A percentile compares a stretch with the other conserved stretches of the same genome.
Conservation (phyloP, 2,797 vertebrate genomes). For the Hyperoplus lanceolatus region DNA sequence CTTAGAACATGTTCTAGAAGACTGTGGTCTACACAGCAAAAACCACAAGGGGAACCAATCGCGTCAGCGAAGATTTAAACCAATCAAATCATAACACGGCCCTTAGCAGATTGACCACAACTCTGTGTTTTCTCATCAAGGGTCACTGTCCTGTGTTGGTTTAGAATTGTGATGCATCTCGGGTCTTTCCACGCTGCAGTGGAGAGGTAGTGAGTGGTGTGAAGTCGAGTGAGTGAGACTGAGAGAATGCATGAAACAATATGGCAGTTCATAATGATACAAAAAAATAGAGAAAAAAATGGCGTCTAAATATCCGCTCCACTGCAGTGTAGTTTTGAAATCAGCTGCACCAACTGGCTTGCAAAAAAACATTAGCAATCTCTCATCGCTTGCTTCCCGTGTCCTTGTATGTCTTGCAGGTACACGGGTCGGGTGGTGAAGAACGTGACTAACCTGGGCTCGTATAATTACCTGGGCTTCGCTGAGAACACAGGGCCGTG, state of each 20-base stretch:
- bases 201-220: conserved; percentile 9
- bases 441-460: conserved; percentile 96
- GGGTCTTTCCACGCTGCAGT: not conserved
- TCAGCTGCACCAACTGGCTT: conserved; percentile 12
- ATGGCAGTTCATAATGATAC: not conserved
- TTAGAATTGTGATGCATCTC: conserved; percentile 2
- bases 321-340: not conserved
- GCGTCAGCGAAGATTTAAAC: not conserved
- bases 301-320: not conserved
- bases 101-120: not conserved
- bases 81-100: not conserved
- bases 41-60: not conserved
- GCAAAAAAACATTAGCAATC: conserved; percentile 13
- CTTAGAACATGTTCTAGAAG: not conserved
- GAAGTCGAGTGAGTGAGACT: not conserved
- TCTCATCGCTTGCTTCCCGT: conserved; percentile 19
- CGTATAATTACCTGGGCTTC: conserved; percentile 98
- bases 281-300: not conserved
- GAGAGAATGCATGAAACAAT: not conserved
- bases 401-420: conserved; percentile 71
- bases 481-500: conserved; percentile 90
- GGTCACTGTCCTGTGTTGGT: not conserved
- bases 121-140: not conserved
- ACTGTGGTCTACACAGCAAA: not conserved
- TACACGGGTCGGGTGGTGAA: conserved; percentile 91